phyloP scores from a whole-genome alignment of 2,797 vertebrate species.

The Acropternis orthonyx region DNA sequence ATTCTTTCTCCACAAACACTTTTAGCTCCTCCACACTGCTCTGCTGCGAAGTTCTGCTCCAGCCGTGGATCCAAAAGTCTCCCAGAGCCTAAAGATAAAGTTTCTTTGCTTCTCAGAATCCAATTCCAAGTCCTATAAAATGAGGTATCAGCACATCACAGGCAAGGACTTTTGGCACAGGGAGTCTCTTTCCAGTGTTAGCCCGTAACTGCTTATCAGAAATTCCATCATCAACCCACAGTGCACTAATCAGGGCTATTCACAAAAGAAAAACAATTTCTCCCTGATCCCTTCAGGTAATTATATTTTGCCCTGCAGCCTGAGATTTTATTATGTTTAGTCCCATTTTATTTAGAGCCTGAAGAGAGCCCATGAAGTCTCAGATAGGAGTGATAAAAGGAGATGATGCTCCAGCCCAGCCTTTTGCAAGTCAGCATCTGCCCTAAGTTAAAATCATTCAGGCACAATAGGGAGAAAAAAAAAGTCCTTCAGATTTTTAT shows the following conservation, averaged over 20 bases:
- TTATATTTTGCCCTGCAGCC: slow-evolving; percentile 41
- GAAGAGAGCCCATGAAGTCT: not conserved
- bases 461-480: not conserved
- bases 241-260: not conserved
- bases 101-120: not conserved
- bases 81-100: not conserved
- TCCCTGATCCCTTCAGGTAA: not conserved
- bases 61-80: not conserved
- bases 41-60: not conserved
- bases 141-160: accelerated
- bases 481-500: slow-evolving; percentile 9
- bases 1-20: not conserved
- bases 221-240: not conserved
- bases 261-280: not conserved
- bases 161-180: not conserved
- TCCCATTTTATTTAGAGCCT: slow-evolving; percentile 21
- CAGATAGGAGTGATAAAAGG: slow-evolving; percentile 4
- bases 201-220: not conserved
- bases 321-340: slow-evolving; percentile 43
- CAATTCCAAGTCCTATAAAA: not conserved
- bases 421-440: slow-evolving; percentile 49
- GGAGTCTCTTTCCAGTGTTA: not conserved
- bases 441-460: slow-evolving; percentile 32
- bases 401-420: slow-evolving; percentile 2
- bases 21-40: not conserved